phyloP scores from a whole-genome alignment of 2,113 vertebrate genomes.

The Megaptera novaeangliae region DNA sequence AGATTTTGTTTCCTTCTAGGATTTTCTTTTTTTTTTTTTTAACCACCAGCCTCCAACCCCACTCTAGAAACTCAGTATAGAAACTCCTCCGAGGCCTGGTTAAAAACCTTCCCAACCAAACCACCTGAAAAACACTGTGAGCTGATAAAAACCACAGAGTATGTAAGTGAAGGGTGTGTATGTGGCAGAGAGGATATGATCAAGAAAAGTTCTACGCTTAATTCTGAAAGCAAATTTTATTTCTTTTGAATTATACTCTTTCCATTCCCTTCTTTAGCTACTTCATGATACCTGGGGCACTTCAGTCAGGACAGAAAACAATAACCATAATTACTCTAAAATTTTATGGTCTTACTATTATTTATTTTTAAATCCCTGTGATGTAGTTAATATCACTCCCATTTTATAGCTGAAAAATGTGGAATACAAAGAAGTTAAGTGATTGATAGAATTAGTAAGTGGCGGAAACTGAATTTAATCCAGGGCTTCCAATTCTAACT shows the following conservation, averaged over 20 bases:
- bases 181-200: neutral
- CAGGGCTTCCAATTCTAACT: constrained; percentile 8
- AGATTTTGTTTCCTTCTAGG: neutral
- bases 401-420: constrained; percentile 37
- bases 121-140: neutral
- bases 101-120: neutral
- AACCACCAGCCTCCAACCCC: neutral
- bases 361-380: constrained; percentile 26
- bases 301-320: constrained; percentile 3
- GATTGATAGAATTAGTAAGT: constrained; percentile 12
- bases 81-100: neutral
- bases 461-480: neutral
- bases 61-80: neutral
- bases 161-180: neutral
- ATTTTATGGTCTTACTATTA: neutral
- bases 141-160: neutral
- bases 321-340: constrained; percentile 19
- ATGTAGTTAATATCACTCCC: constrained; percentile 1
- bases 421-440: neutral
- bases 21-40: neutral
- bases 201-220: neutral
- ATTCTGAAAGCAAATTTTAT: constrained; percentile 4
- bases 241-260: neutral
- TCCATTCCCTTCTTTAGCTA: neutral
- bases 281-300: neutral